Conservation (phyloP, 2,888 invertebrate species). For the Cylloceria caligata region DNA sequence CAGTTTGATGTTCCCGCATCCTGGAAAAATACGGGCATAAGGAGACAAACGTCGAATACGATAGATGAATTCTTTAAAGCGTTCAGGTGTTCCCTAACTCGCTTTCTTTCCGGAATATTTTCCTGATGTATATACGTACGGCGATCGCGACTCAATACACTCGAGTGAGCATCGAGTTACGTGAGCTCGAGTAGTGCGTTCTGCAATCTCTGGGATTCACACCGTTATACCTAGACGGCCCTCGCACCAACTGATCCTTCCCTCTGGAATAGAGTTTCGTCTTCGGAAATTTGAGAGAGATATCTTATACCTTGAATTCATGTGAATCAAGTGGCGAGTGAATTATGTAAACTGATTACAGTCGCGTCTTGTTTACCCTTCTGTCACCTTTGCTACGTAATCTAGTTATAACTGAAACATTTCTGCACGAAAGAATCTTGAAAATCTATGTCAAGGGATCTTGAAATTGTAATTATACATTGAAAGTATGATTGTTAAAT, state of each 20-base stretch:
- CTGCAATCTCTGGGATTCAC: conserved; percentile 58
- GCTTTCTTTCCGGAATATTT: conserved; percentile 4
- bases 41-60: too few relatives aligned
- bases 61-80: neutral
- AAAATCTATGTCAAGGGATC: neutral
- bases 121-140: neutral
- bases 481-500: too few relatives aligned
- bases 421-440: neutral
- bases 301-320: conserved; percentile 44
- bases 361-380: conserved; percentile 40
- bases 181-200: conserved; percentile 42
- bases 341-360: conserved; percentile 61
- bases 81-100: conserved; percentile 10
- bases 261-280: conserved; percentile 55
- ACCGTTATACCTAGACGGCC: conserved; percentile 53
- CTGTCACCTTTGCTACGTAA: conserved; percentile 11
- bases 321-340: conserved; percentile 53
- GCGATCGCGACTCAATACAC: conserved; percentile 39
- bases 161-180: conserved; percentile 59
- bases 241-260: conserved; percentile 44
- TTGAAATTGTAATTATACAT: neutral
- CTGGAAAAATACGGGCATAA: too few relatives aligned
- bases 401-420: conserved; percentile 8
- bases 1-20: too few relatives aligned
- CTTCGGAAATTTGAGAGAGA: conserved; percentile 36